Conservation (phyloP, 2,888 invertebrate genomes). For the Trachelus troglodyta region DNA sequence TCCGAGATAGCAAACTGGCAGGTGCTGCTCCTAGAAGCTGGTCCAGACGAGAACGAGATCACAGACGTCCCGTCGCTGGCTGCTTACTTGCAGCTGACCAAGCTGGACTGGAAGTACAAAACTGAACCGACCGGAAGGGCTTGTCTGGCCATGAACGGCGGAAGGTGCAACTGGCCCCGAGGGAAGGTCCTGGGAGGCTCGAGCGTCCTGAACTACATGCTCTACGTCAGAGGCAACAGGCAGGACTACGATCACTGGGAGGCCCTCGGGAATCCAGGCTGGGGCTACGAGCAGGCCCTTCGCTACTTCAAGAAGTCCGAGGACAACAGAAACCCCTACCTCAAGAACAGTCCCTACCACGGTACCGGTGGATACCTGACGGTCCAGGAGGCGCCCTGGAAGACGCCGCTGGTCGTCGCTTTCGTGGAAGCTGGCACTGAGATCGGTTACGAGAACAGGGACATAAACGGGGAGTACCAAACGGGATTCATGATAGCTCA, state of each 20-base stretch:
- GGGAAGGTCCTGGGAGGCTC: conserved; percentile 92
- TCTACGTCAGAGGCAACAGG: conserved; percentile 86
- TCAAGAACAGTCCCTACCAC: conserved; percentile 78
- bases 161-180: conserved; percentile 88
- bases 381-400: conserved; percentile 87
- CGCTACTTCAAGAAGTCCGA: conserved; percentile 92
- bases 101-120: conserved; percentile 91
- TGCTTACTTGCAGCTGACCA: conserved; percentile 86
- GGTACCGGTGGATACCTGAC: conserved; percentile 80
- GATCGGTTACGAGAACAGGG: conserved; percentile 85
- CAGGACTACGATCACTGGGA: conserved; percentile 93
- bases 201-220: conserved; percentile 89
- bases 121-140: conserved; percentile 85
- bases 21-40: conserved; percentile 84
- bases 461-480: conserved; percentile 84
- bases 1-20: conserved; percentile 83
- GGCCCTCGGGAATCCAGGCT: conserved; percentile 85
- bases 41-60: conserved; percentile 89
- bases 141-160: conserved; percentile 85
- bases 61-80: conserved; percentile 89
- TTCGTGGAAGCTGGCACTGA: conserved; percentile 86
- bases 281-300: conserved; percentile 87
- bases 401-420: conserved; percentile 83
- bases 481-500: conserved; percentile 87
- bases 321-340: conserved; percentile 88